Evolutionary conservation across 2,888 invertebrate genomes (phyloP).

Genomic region (Amblyjoppa proteus): DNA sequence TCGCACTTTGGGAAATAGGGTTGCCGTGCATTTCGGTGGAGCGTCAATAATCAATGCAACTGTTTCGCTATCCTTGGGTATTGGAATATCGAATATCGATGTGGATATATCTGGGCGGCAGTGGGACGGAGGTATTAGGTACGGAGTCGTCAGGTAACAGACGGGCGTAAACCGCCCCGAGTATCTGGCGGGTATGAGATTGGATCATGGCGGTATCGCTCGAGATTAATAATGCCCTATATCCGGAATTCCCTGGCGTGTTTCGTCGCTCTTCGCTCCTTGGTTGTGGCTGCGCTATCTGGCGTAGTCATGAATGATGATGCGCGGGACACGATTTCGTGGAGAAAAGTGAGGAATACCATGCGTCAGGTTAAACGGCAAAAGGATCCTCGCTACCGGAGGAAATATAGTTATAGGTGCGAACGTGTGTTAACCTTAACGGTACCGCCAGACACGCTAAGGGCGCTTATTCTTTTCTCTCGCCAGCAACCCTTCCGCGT

Average conservation of each 20-base stretch:
- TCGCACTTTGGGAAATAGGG: neutral
- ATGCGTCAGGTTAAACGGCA: constrained; percentile 1
- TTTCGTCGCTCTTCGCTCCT: constrained; percentile 8
- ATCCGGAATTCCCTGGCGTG: constrained; percentile 11
- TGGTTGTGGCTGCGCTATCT: neutral
- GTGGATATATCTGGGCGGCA: neutral
- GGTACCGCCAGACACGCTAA: neutral
- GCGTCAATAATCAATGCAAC: constrained; percentile 10
- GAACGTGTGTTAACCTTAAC: neutral
- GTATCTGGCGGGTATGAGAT: neutral
- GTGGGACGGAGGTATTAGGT: constrained; percentile 7
- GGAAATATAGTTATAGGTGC: neutral
- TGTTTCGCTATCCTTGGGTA: neutral
- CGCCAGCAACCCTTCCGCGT: neutral
- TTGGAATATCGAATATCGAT: constrained; percentile 17
- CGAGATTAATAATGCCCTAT: constrained; percentile 2
- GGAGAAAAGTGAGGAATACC: neutral
- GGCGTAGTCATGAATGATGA: constrained; percentile 1
- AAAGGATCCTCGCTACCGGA: neutral
- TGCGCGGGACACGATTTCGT: constrained; percentile 1
- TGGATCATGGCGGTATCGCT: constrained; percentile 6
- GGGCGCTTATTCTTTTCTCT: neutral
- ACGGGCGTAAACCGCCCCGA: neutral
- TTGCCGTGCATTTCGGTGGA: neutral
- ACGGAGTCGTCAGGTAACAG: neutral